Evolutionary conservation across 2,888 invertebrate genomes (phyloP).

Genomic region (Diadromus collaris): DNA sequence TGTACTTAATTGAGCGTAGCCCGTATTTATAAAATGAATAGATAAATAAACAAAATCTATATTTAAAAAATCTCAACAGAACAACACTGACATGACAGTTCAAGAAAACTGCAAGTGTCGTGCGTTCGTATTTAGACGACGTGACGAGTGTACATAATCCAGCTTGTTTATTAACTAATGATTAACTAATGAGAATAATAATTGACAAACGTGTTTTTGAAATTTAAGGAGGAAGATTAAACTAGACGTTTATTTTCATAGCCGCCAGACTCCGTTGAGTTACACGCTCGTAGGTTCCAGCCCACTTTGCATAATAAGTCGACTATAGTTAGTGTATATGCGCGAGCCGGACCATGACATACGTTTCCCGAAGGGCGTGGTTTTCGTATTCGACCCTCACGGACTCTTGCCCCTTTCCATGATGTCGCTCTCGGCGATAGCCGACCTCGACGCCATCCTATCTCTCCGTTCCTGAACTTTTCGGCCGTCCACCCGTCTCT

Average conservation of each 20-base stretch:
- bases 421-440: constrained; percentile 46
- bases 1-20: too few relatives aligned
- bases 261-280: constrained; percentile 26
- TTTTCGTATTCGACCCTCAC: constrained; percentile 43
- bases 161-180: neutral
- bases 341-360: constrained; percentile 46
- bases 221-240: neutral
- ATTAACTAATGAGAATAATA: neutral
- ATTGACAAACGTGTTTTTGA: neutral
- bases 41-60: too few relatives aligned
- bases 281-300: constrained; percentile 10
- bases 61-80: too few relatives aligned
- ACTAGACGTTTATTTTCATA: constrained; percentile 22
- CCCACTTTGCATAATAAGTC: constrained; percentile 48
- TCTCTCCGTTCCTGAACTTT: constrained; percentile 50
- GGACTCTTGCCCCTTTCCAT: constrained; percentile 33
- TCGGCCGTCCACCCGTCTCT: constrained; percentile 47
- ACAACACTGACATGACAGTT: too few relatives aligned
- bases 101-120: too few relatives aligned
- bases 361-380: constrained; percentile 58
- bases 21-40: too few relatives aligned
- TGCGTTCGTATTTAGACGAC: neutral
- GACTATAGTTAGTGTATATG: constrained; percentile 27
- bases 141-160: neutral
- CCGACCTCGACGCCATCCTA: constrained; percentile 54